Base-by-base conservation (phyloP, 2,888 invertebrate genomes). In the Bugula neritina region DNA sequence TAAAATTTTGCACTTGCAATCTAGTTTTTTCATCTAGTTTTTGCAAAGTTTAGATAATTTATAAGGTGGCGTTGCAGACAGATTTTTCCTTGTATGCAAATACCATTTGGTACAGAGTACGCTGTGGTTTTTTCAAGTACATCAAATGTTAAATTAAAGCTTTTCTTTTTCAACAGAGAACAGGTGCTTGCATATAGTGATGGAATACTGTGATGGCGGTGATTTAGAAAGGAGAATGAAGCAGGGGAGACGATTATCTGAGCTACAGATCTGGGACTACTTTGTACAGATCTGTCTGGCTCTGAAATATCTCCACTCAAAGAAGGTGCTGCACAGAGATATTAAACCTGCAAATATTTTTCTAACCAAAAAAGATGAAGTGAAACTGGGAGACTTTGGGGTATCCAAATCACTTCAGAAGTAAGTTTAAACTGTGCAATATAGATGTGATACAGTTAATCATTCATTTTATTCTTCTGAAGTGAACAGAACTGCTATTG, bases 151-250 rank as follows among this genome's bases (percentile, higher is more conserved):
- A n/a, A n/a, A n/a, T n/a, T n/a, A n/a, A n/a, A n/a, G n/a, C n/a
- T n/a, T n/a, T n/a, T n/a, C n/a, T n/a, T n/a, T n/a, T n/a, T n/a
- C n/a, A n/a, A 10, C 43, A 43, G 43, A 43, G 43, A 43, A 43
- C 43, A 43, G 17, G 10, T 43, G 43, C 43, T n/a, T 63, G 10
- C 13, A 29, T 3, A 63, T 63, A 27, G 63, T 63, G 27, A 63
- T 63, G 63, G 63, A 63, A 34, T 63, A 63, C n/a, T 63, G 63
- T n/a, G 63, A 63, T 63, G 63, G 63, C 2, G 63, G 63, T 13
- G 63, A 63, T 27, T 34, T 63, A 13, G 63, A 63, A 31, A 31
- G n/a, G 13, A 63, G 31, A 31, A 63, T 63, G 5, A 63, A 25
- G 2, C 27, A 27, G 10, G 5, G 17, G 31, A 63, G 31, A 13